phyloP scores from a whole-genome alignment of 1,140 invertebrate genomes.

The Harpegnathos saltator region DNA sequence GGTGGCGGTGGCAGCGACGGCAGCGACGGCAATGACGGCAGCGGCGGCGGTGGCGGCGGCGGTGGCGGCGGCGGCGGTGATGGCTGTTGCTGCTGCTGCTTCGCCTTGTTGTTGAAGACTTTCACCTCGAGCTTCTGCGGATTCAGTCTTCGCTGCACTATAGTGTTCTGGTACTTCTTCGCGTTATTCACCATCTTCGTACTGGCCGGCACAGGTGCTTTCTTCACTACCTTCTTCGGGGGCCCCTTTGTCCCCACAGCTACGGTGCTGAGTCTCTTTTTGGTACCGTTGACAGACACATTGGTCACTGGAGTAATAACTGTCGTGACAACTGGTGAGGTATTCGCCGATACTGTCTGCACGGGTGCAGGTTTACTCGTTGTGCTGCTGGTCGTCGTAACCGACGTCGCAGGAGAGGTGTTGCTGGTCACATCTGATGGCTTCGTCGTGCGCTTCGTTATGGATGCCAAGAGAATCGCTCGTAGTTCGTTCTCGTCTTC shows the following conservation, averaged over 20 bases:
- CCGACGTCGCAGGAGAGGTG: not conserved
- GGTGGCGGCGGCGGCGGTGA: no score
- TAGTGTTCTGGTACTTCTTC: conserved; percentile 78
- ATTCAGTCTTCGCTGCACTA: conserved; percentile 75
- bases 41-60: no score
- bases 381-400: not conserved
- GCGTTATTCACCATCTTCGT: conserved; percentile 81
- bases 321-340: no score
- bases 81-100: no score
- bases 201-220: conserved; percentile 70
- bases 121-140: conserved; percentile 66
- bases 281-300: not conserved
- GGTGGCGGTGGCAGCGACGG: no score
- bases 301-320: conserved; percentile 14
- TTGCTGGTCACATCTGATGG: conserved; percentile 17
- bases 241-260: conserved; percentile 48
- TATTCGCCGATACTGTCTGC: not conserved
- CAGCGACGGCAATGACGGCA: no score
- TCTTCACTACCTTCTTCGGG: conserved; percentile 75
- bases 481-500: conserved; percentile 83
- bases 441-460: conserved; percentile 77
- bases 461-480: conserved; percentile 80
- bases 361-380: not conserved
- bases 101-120: conserved; percentile 20
- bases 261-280: conserved; percentile 45